A percentile compares a stretch with the other conserved stretches of the same genome.
These are phyloP conservation scores for Tyrannus savana DNA, from an alignment of 2,113 vertebrate genomes.

Conservation along the genomic window DNA sequence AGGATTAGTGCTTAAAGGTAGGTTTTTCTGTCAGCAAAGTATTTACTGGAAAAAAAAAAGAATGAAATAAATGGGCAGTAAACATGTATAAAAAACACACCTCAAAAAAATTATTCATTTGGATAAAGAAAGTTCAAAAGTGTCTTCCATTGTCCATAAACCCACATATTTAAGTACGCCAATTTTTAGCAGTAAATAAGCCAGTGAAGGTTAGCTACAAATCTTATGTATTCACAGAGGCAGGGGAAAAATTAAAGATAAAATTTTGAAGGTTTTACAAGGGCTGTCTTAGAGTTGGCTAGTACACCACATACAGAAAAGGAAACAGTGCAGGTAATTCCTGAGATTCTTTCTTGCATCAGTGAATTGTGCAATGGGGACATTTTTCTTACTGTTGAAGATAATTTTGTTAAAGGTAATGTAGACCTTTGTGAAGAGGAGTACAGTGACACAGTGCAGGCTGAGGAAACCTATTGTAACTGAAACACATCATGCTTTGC, in stretches of 20 bases:
- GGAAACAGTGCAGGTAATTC: neutral
- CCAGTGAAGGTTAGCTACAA: neutral
- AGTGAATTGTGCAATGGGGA: neutral
- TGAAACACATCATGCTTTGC: neutral
- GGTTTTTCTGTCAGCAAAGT: neutral
- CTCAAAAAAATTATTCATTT: neutral
- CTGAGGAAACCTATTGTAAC: neutral
- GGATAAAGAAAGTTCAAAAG: neutral
- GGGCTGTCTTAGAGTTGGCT: neutral
- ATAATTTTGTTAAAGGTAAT: neutral
- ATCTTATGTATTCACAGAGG: neutral
- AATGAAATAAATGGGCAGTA: neutral
- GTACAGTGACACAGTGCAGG: neutral
- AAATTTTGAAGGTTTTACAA: neutral
- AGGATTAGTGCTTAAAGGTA: neutral
- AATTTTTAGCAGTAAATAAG: neutral
- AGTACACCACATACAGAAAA: neutral
- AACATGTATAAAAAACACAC: fast-evolving
- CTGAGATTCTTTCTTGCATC: neutral
- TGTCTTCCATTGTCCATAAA: neutral
- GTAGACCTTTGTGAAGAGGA: neutral
- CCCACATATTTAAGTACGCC: neutral
- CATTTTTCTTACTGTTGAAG: neutral
- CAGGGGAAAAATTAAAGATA: neutral
- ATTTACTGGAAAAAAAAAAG: neutral